phyloP scores from a whole-genome alignment of 2,113 vertebrate genomes.

The Erythrolamprus reginae region DNA sequence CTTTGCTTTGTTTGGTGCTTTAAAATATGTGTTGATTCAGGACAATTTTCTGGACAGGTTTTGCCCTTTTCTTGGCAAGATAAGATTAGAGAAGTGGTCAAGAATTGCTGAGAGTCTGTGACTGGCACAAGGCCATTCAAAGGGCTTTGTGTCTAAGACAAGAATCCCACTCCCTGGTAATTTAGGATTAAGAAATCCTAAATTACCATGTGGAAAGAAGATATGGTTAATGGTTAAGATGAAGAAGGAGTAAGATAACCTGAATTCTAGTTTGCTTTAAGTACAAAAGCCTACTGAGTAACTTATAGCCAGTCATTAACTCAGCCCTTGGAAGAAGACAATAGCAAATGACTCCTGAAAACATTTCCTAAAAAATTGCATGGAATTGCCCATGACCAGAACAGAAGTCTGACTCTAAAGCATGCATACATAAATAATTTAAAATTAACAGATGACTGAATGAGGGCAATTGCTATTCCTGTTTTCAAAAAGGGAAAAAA shows the following conservation, averaged over 20 bases:
- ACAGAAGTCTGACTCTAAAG: not conserved
- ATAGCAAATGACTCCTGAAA: not conserved
- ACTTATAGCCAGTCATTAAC: not conserved
- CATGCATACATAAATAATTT: not conserved
- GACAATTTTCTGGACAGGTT: not conserved
- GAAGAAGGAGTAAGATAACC: not conserved
- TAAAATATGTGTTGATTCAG: not conserved
- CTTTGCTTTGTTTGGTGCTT: not conserved
- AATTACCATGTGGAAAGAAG: not conserved
- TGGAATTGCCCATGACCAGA: not conserved
- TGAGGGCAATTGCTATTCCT: not conserved
- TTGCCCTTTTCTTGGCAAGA: not conserved
- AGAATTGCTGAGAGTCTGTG: not conserved
- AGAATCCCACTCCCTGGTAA: not conserved
- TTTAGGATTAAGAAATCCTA: no score
- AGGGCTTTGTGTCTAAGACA: not conserved
- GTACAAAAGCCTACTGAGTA: not conserved
- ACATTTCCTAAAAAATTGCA: not conserved
- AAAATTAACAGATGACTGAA: not conserved
- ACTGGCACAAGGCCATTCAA: not conserved
- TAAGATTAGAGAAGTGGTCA: not conserved
- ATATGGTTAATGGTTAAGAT: not conserved
- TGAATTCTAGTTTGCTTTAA: not conserved
- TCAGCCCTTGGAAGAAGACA: not conserved
- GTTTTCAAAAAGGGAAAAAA: not conserved